phyloP scores from a whole-genome alignment of 2,888 invertebrate species.

The Netelia melanura region DNA sequence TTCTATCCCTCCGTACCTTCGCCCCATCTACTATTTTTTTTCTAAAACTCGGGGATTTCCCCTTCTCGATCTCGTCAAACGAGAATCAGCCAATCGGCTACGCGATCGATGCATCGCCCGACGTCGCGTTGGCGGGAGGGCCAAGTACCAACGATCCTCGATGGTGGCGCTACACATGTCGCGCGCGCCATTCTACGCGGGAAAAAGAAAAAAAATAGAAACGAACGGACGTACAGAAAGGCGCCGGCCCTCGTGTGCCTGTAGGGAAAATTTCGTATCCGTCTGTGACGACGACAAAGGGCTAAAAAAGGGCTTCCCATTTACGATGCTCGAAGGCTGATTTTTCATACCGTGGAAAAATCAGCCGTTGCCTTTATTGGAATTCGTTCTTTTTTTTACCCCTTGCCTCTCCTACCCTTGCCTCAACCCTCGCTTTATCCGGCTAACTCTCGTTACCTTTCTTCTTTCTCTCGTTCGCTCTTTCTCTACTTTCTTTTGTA shows the following conservation, averaged over 20 bases:
- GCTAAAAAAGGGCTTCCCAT: conserved; percentile 47
- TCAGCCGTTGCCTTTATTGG: conserved; percentile 60
- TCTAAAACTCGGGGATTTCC: conserved; percentile 30
- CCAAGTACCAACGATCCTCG: neutral
- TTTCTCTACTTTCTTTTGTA: conserved; percentile 26
- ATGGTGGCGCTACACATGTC: neutral
- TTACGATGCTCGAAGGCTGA: conserved; percentile 59
- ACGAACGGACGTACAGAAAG: conserved; percentile 21
- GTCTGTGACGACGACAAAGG: conserved; percentile 39
- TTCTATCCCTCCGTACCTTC: neutral
- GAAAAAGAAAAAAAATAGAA: neutral
- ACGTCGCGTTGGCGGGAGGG: neutral
- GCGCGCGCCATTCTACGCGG: conserved; percentile 10
- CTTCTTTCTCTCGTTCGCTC: neutral
- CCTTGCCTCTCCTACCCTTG: neutral
- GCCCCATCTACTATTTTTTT: conserved; percentile 30
- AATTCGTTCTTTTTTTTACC: conserved; percentile 48
- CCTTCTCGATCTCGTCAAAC: neutral
- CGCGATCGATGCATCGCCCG: conserved; percentile 18
- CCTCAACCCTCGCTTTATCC: conserved; percentile 1
- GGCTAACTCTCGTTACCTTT: too few species aligned
- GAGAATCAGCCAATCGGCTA: neutral
- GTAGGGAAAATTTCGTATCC: conserved; percentile 47
- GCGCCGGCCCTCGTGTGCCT: conserved; percentile 6
- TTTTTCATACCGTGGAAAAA: conserved; percentile 62